A percentile compares a stretch with the other conserved stretches of the same genome.
Conservation (phyloP, 2,113 vertebrate genomes). For the Acanthisitta chloris region DNA sequence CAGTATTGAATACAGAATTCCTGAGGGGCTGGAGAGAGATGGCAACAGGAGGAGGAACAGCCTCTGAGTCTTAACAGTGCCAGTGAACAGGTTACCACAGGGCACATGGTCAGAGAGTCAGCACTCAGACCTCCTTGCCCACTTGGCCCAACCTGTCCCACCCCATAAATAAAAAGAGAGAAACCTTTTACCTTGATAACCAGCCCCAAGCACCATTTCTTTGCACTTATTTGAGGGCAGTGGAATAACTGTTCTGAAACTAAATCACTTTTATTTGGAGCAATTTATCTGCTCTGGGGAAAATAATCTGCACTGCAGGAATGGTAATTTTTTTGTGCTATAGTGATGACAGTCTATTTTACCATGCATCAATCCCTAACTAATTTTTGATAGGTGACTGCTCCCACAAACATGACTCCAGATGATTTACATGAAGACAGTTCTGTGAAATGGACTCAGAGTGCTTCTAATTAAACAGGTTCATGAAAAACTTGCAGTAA, state of each 20-base stretch:
- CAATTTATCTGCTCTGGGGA: background rate
- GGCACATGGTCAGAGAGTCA: background rate
- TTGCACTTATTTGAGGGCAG: background rate
- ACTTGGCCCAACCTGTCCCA: background rate
- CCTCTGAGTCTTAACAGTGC: background rate
- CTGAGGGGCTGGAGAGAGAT: background rate
- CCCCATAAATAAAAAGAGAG: background rate
- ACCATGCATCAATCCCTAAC: background rate
- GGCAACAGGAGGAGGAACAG: background rate
- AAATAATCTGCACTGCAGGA: background rate
- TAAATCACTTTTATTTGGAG: background rate
- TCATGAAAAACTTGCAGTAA: background rate
- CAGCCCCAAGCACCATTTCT: background rate
- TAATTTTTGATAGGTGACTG: background rate
- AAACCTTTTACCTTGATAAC: background rate
- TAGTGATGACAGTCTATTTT: background rate
- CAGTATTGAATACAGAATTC: background rate
- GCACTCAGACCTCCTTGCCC: background rate
- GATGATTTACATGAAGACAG: background rate
- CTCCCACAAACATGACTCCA: background rate
- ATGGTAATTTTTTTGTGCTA: background rate
- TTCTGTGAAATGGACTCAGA: background rate
- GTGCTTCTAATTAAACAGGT: background rate
- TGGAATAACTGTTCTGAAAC: background rate
- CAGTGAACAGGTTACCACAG: background rate